phyloP scores from a whole-genome alignment of 1,140 invertebrate species.

The Pseudomyrmex gracilis region DNA sequence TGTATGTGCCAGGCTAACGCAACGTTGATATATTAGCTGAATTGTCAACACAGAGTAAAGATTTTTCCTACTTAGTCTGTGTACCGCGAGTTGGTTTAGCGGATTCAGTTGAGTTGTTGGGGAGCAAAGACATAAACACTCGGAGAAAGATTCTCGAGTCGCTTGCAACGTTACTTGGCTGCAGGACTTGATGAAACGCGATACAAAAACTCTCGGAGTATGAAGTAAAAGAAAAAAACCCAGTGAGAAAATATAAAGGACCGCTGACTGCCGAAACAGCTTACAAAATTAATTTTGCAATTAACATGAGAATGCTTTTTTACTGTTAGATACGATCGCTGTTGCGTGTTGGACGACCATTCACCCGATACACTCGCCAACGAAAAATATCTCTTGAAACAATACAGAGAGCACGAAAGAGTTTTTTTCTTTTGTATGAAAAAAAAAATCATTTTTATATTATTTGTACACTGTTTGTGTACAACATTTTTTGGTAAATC shows the following conservation, averaged over 20 bases:
- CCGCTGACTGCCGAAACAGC: slow-evolving; percentile 10
- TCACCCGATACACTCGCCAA: slow-evolving; percentile 28
- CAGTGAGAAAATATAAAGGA: background rate
- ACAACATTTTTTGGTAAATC: no score
- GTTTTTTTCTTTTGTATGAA: background rate
- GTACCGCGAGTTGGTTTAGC: slow-evolving; percentile 49
- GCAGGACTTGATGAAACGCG: background rate
- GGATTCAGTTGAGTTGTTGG: slow-evolving; percentile 52
- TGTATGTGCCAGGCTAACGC: slow-evolving; percentile 39
- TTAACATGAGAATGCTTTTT: slow-evolving; percentile 43
- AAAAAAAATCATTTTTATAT: no score
- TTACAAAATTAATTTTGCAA: slow-evolving; percentile 41
- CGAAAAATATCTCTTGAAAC: slow-evolving; percentile 33
- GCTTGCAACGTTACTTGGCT: slow-evolving; percentile 49
- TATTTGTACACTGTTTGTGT: no score
- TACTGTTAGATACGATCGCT: slow-evolving; percentile 51
- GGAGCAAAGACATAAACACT: slow-evolving; percentile 11
- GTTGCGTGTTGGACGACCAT: slow-evolving; percentile 62
- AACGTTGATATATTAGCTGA: slow-evolving; percentile 36
- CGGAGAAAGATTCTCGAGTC: slow-evolving; percentile 45
- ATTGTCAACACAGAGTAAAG: slow-evolving; percentile 37
- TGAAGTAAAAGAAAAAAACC: background rate
- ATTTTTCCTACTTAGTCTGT: slow-evolving; percentile 54
- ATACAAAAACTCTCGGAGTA: background rate
- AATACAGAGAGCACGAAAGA: background rate